Evolutionary conservation across 2,797 vertebrate genomes (phyloP), one percentile per base, ranked within the genome.

Genomic region (Xenops minutus): DNA sequence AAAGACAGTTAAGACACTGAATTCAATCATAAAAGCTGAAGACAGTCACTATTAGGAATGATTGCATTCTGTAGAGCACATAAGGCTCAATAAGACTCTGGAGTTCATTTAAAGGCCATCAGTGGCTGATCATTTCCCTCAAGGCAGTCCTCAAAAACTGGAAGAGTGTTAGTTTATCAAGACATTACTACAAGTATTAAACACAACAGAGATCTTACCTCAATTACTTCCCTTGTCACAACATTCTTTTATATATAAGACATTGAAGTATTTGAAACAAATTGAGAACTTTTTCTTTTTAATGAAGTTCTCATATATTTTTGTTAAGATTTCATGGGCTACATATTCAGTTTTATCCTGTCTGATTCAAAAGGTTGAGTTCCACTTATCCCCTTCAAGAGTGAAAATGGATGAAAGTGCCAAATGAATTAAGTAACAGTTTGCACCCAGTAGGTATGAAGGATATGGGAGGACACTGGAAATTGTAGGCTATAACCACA

Each of bases 391-490:
- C 54, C 23, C 43, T 95, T 95, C 63, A 88, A 81, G 22, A 58
- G 4, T 16, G 5, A 86, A 85, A 95, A 56, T 63, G 34, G 55
- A 78, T 93, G 23, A 71, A 84, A 64, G 48, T 93, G 80, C 58
- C 36, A 85, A 87, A 67, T 64, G 9, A 92, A 88, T 92, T 85
- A 96, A 81, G 48, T 71, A 88, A 69, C 18, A 58, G 29, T 41
- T 89, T 97, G 92, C 39, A 86, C 74, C 46, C 85, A 87, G 55
- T 22, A 72, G 34, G 68, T 91, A 73, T 29, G 64, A 88, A 80
- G 52, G 14, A 16, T 71, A 73, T 20, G 18, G 30, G 51, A 96
- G 37, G 73, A 79, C 59, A 73, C 6, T 32, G 32, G 58, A 73
- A 95, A 88, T 82, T 91, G 52, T 1, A 15, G 37, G 62, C 55